These are phyloP conservation scores for Diabrotica undecimpunctata DNA, from an alignment of 1,140 invertebrate genomes.

Conservation along the genomic window DNA sequence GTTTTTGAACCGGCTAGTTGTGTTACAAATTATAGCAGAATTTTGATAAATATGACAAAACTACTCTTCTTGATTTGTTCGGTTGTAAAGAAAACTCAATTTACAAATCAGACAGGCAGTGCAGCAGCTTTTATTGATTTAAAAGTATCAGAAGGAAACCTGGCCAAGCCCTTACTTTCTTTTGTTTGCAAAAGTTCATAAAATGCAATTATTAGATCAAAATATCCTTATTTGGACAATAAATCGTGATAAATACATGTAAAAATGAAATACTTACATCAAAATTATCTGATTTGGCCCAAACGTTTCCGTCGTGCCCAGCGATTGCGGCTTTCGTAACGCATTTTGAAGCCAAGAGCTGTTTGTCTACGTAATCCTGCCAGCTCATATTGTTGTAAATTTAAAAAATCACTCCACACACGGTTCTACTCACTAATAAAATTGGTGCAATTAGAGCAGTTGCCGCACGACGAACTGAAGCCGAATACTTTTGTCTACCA, in stretches of 20 bases:
- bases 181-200: constrained; percentile 22
- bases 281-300: constrained; percentile 90
- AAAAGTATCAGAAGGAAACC: not conserved
- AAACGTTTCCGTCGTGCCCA: constrained; percentile 90
- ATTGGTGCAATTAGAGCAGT: constrained; percentile 23
- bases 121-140: too few relatives aligned
- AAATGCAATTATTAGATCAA: not conserved
- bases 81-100: too few relatives aligned
- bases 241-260: not conserved
- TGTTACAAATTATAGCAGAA: not conserved
- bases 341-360: constrained; percentile 89
- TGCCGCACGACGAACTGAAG: constrained; percentile 27
- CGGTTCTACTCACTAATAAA: constrained; percentile 25
- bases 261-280: constrained; percentile 67
- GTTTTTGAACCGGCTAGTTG: constrained; percentile 35
- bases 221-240: not conserved
- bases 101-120: too few relatives aligned
- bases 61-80: too few relatives aligned
- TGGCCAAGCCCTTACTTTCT: constrained; percentile 28
- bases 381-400: constrained; percentile 76
- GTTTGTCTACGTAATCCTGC: constrained; percentile 97
- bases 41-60: constrained; percentile 13
- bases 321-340: constrained; percentile 90
- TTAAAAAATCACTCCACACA: constrained; percentile 34
- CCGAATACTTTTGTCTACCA: constrained; percentile 29